These are phyloP conservation scores for Melanaphis sacchari DNA, from an alignment of 1,140 invertebrate species.

Conservation along the genomic window DNA sequence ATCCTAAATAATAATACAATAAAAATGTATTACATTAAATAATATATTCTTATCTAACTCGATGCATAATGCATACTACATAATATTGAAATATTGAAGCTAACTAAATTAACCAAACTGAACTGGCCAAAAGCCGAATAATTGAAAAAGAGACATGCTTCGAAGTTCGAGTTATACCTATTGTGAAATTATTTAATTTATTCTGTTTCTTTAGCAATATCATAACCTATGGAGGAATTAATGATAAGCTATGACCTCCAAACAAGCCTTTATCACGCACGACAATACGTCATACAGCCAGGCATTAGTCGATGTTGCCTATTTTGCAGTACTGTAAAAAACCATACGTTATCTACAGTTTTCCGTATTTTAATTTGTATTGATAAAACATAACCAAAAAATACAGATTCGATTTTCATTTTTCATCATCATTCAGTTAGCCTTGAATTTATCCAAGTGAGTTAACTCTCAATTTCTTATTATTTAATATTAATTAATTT, in stretches of 20 bases:
- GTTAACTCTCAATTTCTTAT: background rate
- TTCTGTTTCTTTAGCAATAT: background rate
- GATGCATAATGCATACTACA: too few species aligned
- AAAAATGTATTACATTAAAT: background rate
- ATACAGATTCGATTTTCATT: background rate
- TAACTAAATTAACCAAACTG: background rate
- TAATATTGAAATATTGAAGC: too few species aligned
- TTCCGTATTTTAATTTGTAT: background rate
- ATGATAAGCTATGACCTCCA: background rate
- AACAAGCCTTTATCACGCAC: background rate
- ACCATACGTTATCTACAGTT: background rate
- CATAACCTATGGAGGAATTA: background rate
- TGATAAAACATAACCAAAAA: conserved; percentile 32
- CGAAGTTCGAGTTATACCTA: too few species aligned
- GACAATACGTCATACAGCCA: too few species aligned
- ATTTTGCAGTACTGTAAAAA: background rate
- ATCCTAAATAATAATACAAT: background rate
- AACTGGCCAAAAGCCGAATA: background rate
- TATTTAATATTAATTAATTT: background rate
- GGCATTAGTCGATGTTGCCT: background rate
- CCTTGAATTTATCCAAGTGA: background rate
- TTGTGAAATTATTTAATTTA: background rate
- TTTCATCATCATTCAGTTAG: background rate
- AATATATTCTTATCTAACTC: too few species aligned
- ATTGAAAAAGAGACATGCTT: background rate